Conservation (phyloP, 2,797 vertebrate genomes). For the Streptopelia turtur region DNA sequence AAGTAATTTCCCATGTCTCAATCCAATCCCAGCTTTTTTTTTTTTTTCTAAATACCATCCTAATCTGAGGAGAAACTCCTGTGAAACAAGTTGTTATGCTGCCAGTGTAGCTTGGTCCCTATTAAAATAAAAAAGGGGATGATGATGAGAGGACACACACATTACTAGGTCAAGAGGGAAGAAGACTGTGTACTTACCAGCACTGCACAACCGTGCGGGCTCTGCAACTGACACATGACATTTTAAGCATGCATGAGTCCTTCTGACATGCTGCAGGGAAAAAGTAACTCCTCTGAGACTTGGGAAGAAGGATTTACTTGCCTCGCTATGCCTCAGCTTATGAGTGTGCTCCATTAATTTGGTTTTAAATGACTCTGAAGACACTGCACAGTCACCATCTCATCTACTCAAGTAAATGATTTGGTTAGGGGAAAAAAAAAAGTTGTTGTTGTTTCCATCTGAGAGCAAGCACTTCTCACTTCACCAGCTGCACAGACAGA, state of each 20-base stretch:
- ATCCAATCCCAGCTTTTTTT: neutral
- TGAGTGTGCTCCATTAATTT: neutral
- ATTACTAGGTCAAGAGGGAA: neutral
- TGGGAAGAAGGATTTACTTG: constrained; percentile 2
- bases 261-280: neutral
- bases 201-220: neutral
- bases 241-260: neutral
- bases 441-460: neutral
- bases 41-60: neutral
- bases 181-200: neutral
- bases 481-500: neutral
- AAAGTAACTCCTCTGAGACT: neutral
- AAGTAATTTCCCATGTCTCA: neutral
- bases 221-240: neutral
- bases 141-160: neutral
- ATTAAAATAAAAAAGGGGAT: neutral
- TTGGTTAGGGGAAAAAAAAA: neutral
- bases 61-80: neutral
- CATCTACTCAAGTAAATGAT: neutral
- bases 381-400: neutral
- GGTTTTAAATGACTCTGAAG: neutral
- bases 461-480: rapidly evolving
- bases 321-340: neutral
- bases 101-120: neutral
- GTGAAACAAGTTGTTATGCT: neutral